Base-by-base conservation (phyloP, 1,140 invertebrate species). In the Tachypleus tridentatus region DNA sequence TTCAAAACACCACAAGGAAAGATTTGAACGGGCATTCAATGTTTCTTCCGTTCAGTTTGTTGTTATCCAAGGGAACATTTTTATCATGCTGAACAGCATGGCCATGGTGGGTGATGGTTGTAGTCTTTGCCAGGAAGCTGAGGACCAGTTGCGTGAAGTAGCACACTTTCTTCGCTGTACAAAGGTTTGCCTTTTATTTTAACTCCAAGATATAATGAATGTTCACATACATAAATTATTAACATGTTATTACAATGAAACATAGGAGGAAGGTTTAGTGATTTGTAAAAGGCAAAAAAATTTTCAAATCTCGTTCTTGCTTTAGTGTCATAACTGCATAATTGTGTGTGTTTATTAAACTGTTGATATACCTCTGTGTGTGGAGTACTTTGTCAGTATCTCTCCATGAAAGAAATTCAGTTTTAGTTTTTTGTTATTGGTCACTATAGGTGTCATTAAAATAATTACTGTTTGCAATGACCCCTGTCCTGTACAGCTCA, bases 101-200 rank as follows among this genome's bases (percentile, higher is more conserved):
- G 93, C 94, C 5, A 83, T 98, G 80, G 89, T 98, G 78, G 88
- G 88, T 4, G 96, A 98, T 78, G 86, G 86, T 0, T 98, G 96
- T 76, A 84, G 84, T 70, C 79, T 98, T 6, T 98, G 96, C 77
- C 76, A 80, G 57, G 79, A 85, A 50, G 91, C 93, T 49, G 82
- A 88, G 73, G 72, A 80, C 53, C 79, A 86, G 71, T 71, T 97
- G 54, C 81, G 84, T 59, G 82, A 84, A 74, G 86, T 95, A 51
- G 70, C 69, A 50, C 60, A 69, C 53, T 64, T 67, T 47, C 70
- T 82, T 11, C 67, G 74, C 47, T 80, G 78, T 72, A 69, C 73
- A 63, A 66, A 74, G 68, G 70, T 68, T 49, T 50, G 9, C 11
- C n/a, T 58, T 57, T 57, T 11, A 9, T 3, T 61, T 4, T 61